phyloP scores from a whole-genome alignment of 2,797 vertebrate species.

The Gadopsis marmoratus region DNA sequence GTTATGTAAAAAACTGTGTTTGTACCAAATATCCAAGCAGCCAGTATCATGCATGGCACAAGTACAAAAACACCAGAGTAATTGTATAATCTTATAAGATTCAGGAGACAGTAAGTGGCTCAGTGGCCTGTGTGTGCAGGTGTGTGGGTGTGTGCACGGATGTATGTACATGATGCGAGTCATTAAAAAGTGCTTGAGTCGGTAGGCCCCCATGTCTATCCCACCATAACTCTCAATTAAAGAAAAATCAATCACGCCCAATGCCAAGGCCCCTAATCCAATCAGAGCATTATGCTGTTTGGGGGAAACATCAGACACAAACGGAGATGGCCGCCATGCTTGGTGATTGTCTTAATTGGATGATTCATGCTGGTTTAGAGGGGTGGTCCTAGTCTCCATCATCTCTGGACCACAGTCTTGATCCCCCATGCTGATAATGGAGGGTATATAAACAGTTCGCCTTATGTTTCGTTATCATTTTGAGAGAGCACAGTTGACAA shows the following conservation, averaged over 20 bases:
- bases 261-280: conserved; percentile 65
- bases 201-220: conserved; percentile 4
- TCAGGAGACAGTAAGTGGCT: conserved; percentile 4
- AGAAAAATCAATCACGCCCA: conserved; percentile 58
- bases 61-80: conserved; percentile 34
- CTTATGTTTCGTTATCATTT: conserved; percentile 15
- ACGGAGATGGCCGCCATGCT: conserved; percentile 54
- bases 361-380: conserved; percentile 57
- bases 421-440: conserved; percentile 15
- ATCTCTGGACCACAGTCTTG: conserved; percentile 12
- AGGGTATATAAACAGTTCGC: conserved; percentile 4
- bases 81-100: conserved; percentile 32
- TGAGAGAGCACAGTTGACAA: background rate
- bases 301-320: conserved; percentile 57
- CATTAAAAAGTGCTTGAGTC: conserved; percentile 38
- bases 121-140: background rate
- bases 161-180: conserved; percentile 4
- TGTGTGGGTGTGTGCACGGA: conserved; percentile 17
- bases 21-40: conserved; percentile 29
- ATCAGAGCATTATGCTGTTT: conserved; percentile 66
- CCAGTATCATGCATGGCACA: conserved; percentile 14
- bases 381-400: conserved; percentile 25
- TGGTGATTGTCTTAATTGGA: conserved; percentile 67
- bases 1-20: conserved; percentile 36
- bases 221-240: conserved; percentile 58